Evolutionary conservation across 2,113 vertebrate species (phyloP).

Genomic region (Melanerpes aurifrons): DNA sequence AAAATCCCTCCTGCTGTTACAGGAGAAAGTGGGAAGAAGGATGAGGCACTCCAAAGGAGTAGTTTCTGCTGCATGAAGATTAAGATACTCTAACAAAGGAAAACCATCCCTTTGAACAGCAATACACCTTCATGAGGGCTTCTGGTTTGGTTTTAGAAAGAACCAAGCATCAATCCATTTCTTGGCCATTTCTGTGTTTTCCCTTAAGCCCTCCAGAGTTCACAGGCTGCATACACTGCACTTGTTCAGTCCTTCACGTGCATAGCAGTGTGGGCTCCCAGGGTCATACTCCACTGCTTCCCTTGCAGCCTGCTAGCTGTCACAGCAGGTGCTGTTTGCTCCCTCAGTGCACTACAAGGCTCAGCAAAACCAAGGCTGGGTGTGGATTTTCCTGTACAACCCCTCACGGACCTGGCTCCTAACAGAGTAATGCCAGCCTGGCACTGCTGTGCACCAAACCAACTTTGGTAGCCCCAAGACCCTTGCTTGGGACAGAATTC

Average conservation of each 20-base stretch:
- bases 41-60: background rate
- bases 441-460: background rate
- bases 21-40: background rate
- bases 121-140: no score
- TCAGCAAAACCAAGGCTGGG: background rate
- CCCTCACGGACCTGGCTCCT: background rate
- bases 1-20: background rate
- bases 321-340: no score
- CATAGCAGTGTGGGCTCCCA: no score
- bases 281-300: background rate
- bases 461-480: no score
- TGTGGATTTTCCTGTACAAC: fast-evolving
- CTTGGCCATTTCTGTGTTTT: background rate
- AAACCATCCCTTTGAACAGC: background rate
- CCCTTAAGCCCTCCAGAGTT: background rate
- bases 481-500: fast-evolving
- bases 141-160: background rate
- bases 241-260: background rate
- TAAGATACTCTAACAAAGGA: background rate
- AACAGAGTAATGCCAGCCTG: fast-evolving
- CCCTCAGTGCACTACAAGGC: background rate
- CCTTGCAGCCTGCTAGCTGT: fast-evolving
- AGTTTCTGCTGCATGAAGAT: background rate
- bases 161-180: fast-evolving
- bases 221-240: fast-evolving